These are phyloP conservation scores for Nycteola revayana DNA, from an alignment of 2,888 invertebrate genomes.

Conservation along the genomic window DNA sequence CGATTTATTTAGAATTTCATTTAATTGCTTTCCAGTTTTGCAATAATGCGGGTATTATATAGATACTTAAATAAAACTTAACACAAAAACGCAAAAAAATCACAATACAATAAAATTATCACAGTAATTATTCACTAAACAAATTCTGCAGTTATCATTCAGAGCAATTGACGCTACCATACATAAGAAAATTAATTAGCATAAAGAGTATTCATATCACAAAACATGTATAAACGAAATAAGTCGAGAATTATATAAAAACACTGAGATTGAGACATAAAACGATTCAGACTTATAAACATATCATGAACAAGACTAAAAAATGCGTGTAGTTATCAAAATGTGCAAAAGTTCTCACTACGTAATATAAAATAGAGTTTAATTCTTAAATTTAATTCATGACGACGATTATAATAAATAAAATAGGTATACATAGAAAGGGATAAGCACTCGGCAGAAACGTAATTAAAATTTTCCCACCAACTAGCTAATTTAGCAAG, in stretches of 20 bases:
- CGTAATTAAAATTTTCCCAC: no score
- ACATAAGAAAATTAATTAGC: conserved; percentile 10
- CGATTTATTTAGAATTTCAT: conserved; percentile 19
- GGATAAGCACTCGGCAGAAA: no score
- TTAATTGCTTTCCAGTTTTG: conserved; percentile 13
- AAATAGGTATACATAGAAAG: no score
- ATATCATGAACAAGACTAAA: conserved; percentile 7
- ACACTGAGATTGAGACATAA: conserved; percentile 10
- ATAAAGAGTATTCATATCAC: conserved; percentile 20
- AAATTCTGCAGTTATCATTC: conserved; percentile 1
- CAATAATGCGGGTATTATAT: conserved; percentile 7
- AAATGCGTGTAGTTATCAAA: conserved; percentile 6
- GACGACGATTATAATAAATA: no score
- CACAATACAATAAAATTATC: conserved; percentile 37
- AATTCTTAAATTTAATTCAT: no score
- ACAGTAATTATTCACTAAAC: conserved; percentile 34
- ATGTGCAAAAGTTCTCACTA: conserved; percentile 5
- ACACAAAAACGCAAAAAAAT: conserved; percentile 18
- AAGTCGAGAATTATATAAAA: neutral
- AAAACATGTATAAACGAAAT: conserved; percentile 9
- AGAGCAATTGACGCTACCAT: conserved; percentile 15
- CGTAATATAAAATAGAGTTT: no score
- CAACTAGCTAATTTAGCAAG: no score
- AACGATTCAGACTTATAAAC: conserved; percentile 21
- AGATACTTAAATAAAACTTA: conserved; percentile 10